Evolutionary conservation across 2,113 vertebrate genomes (phyloP).

Genomic region (Mesoclemmys tuberculata): DNA sequence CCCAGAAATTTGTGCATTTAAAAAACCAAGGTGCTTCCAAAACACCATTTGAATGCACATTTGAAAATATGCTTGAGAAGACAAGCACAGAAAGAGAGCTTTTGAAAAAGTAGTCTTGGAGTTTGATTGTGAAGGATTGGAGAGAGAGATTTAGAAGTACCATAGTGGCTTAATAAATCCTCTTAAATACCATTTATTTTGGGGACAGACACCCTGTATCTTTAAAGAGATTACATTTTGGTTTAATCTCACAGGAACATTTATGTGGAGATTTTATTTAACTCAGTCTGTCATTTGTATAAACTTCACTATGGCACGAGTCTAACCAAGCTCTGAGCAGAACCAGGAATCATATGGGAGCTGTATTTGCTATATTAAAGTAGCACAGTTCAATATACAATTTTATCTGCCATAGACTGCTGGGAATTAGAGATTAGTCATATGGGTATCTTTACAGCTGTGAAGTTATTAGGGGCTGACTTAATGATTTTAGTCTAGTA

Average conservation of each 20-base stretch:
- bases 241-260: constrained; percentile 3
- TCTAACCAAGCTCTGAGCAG: constrained; percentile 27
- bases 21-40: neutral
- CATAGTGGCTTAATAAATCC: neutral
- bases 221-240: constrained; percentile 26
- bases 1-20: neutral
- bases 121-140: neutral
- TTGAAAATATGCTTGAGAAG: neutral
- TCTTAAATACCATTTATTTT: constrained; percentile 4
- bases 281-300: neutral
- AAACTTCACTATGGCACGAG: constrained; percentile 6
- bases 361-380: constrained; percentile 61
- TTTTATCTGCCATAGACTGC: constrained; percentile 72
- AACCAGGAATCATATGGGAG: constrained; percentile 42
- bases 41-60: neutral
- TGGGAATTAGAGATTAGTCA: constrained; percentile 76
- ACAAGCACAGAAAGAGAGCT: neutral
- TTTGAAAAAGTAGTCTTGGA: neutral
- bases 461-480: constrained; percentile 64
- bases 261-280: constrained; percentile 41
- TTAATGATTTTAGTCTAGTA: constrained; percentile 68
- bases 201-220: neutral
- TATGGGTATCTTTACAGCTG: constrained; percentile 68
- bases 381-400: constrained; percentile 60
- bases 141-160: neutral